Evolutionary conservation across 2,797 vertebrate species (phyloP).

Genomic region (Microchirus variegatus): DNA sequence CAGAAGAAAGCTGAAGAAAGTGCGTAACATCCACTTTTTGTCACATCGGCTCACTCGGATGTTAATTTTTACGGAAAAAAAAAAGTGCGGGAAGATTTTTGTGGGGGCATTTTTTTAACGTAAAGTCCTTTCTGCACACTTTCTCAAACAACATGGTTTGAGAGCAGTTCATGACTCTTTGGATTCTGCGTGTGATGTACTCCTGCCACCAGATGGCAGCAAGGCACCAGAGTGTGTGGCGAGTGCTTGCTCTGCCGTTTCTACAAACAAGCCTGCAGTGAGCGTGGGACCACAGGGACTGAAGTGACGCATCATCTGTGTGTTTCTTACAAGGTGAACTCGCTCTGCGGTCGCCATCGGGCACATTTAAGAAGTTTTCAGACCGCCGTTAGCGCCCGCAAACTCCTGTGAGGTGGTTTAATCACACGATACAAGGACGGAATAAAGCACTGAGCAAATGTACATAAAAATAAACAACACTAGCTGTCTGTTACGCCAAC

Average conservation of each 20-base stretch:
- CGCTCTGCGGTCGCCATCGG: too few relatives aligned
- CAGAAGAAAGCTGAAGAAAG: too few relatives aligned
- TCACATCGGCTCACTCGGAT: too few relatives aligned
- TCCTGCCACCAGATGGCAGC: conserved; percentile 59
- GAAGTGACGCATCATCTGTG: too few relatives aligned
- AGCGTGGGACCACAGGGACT: conserved; percentile 3
- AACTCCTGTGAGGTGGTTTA: conserved; percentile 4
- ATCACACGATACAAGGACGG: conserved; percentile 4
- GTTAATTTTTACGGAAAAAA: too few relatives aligned
- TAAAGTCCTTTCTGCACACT: too few relatives aligned
- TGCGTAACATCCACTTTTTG: too few relatives aligned
- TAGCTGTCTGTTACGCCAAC: conserved; percentile 17
- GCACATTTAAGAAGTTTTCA: background rate
- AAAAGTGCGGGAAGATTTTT: too few relatives aligned
- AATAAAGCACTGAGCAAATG: background rate
- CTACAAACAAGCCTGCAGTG: background rate
- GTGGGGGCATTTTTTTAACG: too few relatives aligned
- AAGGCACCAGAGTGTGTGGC: background rate
- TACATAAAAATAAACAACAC: conserved; percentile 7
- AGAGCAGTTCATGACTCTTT: too few relatives aligned
- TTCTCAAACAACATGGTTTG: too few relatives aligned
- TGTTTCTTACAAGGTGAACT: too few relatives aligned
- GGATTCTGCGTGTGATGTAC: background rate
- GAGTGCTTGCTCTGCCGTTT: background rate
- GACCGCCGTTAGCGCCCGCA: background rate